Conservation (phyloP, 2,797 vertebrate species). For the Ctenosaura bakeri region DNA sequence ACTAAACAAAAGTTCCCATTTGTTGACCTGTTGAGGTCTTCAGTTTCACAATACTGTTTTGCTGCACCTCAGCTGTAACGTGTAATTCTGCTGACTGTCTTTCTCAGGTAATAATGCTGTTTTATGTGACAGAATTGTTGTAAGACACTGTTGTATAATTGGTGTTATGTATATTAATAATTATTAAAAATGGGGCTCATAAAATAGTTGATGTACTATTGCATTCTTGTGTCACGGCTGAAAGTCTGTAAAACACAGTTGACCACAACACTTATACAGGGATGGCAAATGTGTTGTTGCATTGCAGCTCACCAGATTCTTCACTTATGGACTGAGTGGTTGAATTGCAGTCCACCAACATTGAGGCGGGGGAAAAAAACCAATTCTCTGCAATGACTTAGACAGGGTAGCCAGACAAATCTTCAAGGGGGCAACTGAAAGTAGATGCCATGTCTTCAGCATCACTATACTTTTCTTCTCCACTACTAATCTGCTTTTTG, state of each 20-base stretch:
- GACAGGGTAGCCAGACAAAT: not conserved
- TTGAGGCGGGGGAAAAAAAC: too few species aligned
- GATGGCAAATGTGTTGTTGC: too few species aligned
- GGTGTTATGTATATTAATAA: not conserved
- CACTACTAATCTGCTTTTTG: not conserved
- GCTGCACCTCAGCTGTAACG: not conserved
- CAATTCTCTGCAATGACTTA: too few species aligned
- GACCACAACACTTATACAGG: not conserved
- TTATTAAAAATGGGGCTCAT: not conserved
- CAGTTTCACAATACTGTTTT: not conserved
- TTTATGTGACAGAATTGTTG: not conserved
- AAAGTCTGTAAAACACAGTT: not conserved
- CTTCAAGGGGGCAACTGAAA: not conserved
- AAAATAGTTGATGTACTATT: not conserved
- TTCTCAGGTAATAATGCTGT: not conserved
- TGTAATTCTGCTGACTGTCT: not conserved
- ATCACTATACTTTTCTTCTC: not conserved
- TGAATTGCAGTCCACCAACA: too few species aligned
- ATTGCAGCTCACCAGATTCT: too few species aligned
- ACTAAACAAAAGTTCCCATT: not conserved
- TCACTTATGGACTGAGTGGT: too few species aligned
- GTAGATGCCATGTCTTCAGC: not conserved
- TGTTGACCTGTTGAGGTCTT: not conserved
- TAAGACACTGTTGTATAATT: not conserved
- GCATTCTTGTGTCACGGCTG: not conserved